phyloP scores from a whole-genome alignment of 2,113 vertebrate species.

The Hypomesus transpacificus region DNA sequence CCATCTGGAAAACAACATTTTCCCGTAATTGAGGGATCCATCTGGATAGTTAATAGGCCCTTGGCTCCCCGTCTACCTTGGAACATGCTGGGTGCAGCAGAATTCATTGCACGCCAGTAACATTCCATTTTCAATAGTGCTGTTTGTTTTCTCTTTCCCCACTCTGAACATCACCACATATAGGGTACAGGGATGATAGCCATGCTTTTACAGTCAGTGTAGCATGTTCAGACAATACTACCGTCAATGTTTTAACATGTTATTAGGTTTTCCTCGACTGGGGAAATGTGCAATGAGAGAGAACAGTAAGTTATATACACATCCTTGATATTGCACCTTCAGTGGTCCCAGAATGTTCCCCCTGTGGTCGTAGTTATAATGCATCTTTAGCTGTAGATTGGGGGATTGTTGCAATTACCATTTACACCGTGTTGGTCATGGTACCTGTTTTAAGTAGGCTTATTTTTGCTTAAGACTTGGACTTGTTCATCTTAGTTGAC shows the following conservation, averaged over 20 bases:
- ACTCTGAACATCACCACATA: background rate
- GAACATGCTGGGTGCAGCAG: constrained; percentile 1
- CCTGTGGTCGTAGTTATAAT: too few species aligned
- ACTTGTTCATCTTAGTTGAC: too few species aligned
- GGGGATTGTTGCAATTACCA: too few species aligned
- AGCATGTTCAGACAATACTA: background rate
- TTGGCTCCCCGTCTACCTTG: constrained; percentile 1
- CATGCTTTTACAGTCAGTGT: background rate
- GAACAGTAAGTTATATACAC: too few species aligned
- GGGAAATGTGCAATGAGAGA: too few species aligned
- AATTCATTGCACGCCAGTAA: background rate
- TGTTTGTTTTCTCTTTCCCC: background rate
- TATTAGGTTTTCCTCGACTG: too few species aligned
- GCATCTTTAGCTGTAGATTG: too few species aligned
- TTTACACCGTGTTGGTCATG: too few species aligned
- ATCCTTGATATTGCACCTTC: too few species aligned
- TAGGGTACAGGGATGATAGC: background rate
- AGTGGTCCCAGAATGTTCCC: too few species aligned
- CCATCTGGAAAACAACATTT: constrained; percentile 38
- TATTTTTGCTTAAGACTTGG: too few species aligned
- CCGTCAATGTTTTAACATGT: background rate
- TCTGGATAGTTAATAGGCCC: constrained; percentile 24
- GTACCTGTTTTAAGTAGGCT: too few species aligned
- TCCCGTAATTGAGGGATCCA: constrained; percentile 35
- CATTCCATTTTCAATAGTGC: background rate